phyloP scores from a whole-genome alignment of 2,113 vertebrate genomes.

The Tauraco erythrolophus region DNA sequence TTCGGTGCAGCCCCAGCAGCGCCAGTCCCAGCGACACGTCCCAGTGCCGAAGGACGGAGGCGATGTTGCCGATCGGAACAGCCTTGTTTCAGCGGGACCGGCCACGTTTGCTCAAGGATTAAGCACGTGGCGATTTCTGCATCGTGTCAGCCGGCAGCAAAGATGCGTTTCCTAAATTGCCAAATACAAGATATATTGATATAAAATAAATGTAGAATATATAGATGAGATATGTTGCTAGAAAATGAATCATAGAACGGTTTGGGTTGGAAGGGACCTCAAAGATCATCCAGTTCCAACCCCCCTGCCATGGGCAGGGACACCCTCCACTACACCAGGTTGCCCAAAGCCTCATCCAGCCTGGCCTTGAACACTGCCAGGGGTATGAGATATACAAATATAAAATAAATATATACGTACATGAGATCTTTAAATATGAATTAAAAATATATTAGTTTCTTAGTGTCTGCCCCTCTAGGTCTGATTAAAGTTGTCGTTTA shows the following conservation, averaged over 20 bases:
- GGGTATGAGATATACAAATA: not conserved
- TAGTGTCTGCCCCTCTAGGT: not conserved
- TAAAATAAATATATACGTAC: not conserved
- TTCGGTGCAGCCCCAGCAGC: not conserved
- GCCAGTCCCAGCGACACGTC: too few relatives aligned
- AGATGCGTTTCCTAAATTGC: not conserved
- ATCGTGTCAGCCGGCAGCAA: accelerated
- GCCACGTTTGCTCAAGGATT: accelerated
- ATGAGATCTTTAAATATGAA: not conserved
- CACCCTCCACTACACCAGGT: too few relatives aligned
- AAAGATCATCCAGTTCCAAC: too few relatives aligned
- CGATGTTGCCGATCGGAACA: accelerated
- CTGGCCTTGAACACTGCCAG: too few relatives aligned
- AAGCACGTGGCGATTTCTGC: not conserved
- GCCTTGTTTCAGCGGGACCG: not conserved
- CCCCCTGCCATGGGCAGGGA: too few relatives aligned
- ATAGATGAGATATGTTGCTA: not conserved
- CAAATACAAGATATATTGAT: not conserved
- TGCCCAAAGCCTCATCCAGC: too few relatives aligned
- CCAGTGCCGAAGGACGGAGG: accelerated
- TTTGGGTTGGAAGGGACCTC: too few relatives aligned
- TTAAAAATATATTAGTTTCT: not conserved
- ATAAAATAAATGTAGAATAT: not conserved
- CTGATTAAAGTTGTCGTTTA: not conserved
- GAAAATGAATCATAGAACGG: not conserved